Evolutionary conservation across 1,140 invertebrate species (phyloP).

Genomic region (Microplitis demolitor): DNA sequence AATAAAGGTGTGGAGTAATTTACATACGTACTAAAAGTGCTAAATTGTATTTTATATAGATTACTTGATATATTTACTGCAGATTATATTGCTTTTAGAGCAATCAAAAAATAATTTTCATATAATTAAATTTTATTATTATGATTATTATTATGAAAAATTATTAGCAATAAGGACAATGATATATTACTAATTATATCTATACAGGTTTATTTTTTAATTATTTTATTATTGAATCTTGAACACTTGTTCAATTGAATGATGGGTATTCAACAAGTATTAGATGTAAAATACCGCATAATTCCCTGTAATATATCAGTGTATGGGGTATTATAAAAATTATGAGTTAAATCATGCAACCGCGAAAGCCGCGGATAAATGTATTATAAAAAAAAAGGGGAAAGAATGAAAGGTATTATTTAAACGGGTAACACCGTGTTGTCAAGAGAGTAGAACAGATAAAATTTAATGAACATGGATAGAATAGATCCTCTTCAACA

Average conservation of each 20-base stretch:
- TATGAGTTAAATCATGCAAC: neutral
- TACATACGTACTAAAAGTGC: too few relatives aligned
- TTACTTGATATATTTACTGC: too few relatives aligned
- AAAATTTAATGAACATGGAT: conserved; percentile 6
- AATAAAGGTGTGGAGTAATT: too few relatives aligned
- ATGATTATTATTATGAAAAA: too few relatives aligned
- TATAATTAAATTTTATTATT: too few relatives aligned
- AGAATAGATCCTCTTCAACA: conserved; percentile 10
- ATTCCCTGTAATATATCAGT: neutral
- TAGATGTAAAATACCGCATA: neutral
- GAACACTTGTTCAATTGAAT: neutral
- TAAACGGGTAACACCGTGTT: neutral
- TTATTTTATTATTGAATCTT: neutral
- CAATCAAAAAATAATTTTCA: too few relatives aligned
- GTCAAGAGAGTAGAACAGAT: neutral
- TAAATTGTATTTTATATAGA: too few relatives aligned
- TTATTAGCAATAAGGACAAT: neutral
- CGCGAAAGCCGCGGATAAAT: neutral
- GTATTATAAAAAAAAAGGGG: neutral
- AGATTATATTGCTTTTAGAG: too few relatives aligned
- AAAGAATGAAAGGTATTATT: neutral
- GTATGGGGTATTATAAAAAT: neutral
- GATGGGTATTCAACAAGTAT: neutral
- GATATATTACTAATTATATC: neutral
- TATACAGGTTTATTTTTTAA: neutral